Evolutionary conservation across 2,888 invertebrate species (phyloP).

Genomic region (Nebria brevicollis): DNA sequence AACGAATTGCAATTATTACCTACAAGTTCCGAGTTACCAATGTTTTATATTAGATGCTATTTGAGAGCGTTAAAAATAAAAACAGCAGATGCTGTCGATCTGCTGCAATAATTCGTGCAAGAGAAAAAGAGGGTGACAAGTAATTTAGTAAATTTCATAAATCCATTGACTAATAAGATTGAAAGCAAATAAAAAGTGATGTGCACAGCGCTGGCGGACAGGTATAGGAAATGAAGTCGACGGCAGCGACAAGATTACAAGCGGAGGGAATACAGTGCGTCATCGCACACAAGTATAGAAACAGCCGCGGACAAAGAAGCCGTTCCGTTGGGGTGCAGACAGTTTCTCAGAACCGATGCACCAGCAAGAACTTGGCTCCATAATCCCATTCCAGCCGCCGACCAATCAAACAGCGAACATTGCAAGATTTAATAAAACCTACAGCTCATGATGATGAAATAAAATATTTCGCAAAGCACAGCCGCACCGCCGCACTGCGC

Average conservation of each 20-base stretch:
- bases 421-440: slow-evolving; percentile 10
- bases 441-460: slow-evolving; percentile 8
- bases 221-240: slow-evolving; percentile 13
- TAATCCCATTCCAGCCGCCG: neutral
- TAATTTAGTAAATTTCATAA: slow-evolving; percentile 38
- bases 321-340: neutral
- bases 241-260: neutral
- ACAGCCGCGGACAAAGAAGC: neutral
- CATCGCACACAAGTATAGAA: neutral
- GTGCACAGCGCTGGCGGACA: neutral
- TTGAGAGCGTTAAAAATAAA: slow-evolving; percentile 20
- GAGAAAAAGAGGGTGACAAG: neutral
- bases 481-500: neutral
- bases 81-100: neutral
- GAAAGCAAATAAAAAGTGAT: neutral
- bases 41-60: neutral
- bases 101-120: slow-evolving; percentile 2
- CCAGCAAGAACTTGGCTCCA: slow-evolving; percentile 6
- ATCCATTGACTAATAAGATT: slow-evolving; percentile 26
- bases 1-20: too few relatives aligned
- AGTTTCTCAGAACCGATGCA: neutral
- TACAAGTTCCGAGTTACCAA: too few relatives aligned
- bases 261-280: slow-evolving; percentile 7
- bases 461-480: neutral
- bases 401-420: slow-evolving; percentile 15